These are phyloP conservation scores for Amiota mariae DNA, from an alignment of 2,888 invertebrate genomes.

Conservation along the genomic window DNA sequence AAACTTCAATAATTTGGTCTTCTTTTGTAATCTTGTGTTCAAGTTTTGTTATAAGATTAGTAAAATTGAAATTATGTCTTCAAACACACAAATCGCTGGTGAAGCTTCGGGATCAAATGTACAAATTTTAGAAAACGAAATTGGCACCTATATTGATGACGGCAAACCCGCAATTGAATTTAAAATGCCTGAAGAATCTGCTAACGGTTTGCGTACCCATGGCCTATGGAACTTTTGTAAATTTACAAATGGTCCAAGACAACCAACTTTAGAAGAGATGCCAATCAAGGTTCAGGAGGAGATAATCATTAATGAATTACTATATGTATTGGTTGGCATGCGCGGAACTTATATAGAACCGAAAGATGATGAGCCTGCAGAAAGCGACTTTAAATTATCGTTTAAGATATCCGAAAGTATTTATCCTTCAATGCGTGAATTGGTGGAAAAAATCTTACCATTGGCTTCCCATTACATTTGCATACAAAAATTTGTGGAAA, in stretches of 20 bases:
- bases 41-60: too few species aligned
- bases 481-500: slow-evolving; percentile 84
- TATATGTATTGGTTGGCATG: slow-evolving; percentile 85
- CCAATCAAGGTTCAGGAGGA: slow-evolving; percentile 87
- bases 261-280: slow-evolving; percentile 72
- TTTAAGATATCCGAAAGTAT: slow-evolving; percentile 82
- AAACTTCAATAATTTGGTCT: background rate
- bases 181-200: slow-evolving; percentile 48
- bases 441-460: slow-evolving; percentile 80
- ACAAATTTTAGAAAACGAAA: too few species aligned
- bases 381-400: background rate
- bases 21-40: too few species aligned
- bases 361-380: slow-evolving; percentile 67
- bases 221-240: slow-evolving; percentile 67
- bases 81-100: too few species aligned
- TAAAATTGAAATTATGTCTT: too few species aligned
- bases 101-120: too few species aligned
- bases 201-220: slow-evolving; percentile 54
- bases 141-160: slow-evolving; percentile 8
- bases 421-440: slow-evolving; percentile 79
- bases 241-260: slow-evolving; percentile 54
- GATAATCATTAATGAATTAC: slow-evolving; percentile 86
- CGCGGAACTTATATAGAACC: slow-evolving; percentile 81
- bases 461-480: slow-evolving; percentile 91
- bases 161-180: slow-evolving; percentile 29